Base-by-base conservation (phyloP, 2,888 invertebrate genomes). In the Cryptus armator region DNA sequence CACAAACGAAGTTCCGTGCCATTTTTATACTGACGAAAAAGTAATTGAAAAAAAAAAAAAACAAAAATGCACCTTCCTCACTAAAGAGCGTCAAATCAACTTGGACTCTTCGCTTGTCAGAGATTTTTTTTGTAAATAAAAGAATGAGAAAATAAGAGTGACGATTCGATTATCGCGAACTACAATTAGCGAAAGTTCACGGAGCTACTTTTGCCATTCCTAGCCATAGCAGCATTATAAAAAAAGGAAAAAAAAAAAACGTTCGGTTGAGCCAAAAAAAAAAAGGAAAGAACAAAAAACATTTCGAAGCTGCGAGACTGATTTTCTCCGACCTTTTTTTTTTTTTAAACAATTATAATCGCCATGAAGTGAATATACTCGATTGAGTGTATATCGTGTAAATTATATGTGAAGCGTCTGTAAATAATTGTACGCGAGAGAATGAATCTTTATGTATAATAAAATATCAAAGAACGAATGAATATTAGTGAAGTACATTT, bases 281-380 rank as follows among this genome's bases (percentile, higher is more conserved):
- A 81, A 81, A 79, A 78, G 37, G 70, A 75, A 53, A 68, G 86
- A 86, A 84, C 74, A 86, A 62, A 62, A 62, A 29, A 62, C 32
- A 62, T 32, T 83, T 89, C 88, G 85, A 85, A 88, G 85, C 83
- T 87, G 86, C 89, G 90, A 92, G 92, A 93, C 93, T 92, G 93
- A 92, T 29, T 92, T 91, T 89, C 87, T 88, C 87, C 88, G 68
- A 80, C 46, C 81, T 76, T 75, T 88, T 86, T 86, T 24, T 24
- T 86, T 62, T 14, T n/a, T 29, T 29, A 29, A 29, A 24, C 6
- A n/a, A 62, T 14, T 29, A 62, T 62, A 32, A 88, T 85, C 88
- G 90, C 91, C 91, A 90, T 90, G 87, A 88, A 87, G 86, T 83
- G 87, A 85, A 66, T 87, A 87, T 87, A 81, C 82, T 81, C 62